phyloP scores from a whole-genome alignment of 2,797 vertebrate genomes.

The Propithecus perrieri region DNA sequence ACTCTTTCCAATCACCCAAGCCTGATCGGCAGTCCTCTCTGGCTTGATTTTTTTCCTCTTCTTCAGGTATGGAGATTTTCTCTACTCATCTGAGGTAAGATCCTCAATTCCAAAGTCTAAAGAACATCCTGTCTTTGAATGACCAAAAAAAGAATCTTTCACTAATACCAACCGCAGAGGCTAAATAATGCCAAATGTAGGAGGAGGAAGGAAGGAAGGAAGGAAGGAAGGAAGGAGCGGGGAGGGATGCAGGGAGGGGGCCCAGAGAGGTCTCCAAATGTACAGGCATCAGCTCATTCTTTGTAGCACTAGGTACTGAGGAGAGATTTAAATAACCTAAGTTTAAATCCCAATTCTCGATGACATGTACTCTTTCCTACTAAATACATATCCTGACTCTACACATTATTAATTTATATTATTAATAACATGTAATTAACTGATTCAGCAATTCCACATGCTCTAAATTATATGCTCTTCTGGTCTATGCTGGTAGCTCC shows the following conservation, averaged over 20 bases:
- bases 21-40: not conserved
- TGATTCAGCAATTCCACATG: not conserved
- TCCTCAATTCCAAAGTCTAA: not conserved
- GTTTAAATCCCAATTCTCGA: not conserved
- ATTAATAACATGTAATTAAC: not conserved
- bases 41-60: not conserved
- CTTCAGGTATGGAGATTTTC: not conserved
- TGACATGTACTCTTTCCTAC: not conserved
- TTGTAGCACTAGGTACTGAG: not conserved
- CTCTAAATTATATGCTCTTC: not conserved
- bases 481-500: not conserved
- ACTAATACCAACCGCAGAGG: not conserved
- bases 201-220: not conserved
- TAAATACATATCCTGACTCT: not conserved
- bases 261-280: not conserved
- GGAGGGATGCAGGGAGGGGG: not conserved
- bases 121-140: not conserved
- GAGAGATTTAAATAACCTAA: not conserved
- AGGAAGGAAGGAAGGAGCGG: no score
- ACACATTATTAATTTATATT: not conserved
- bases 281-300: not conserved
- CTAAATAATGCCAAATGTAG: not conserved
- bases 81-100: not conserved
- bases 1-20: not conserved
- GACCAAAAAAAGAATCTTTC: not conserved